Percentiles rank a stretch among this genome's conserved stretches.
These are phyloP conservation scores for Dendrolimus kikuchii DNA, from an alignment of 1,140 invertebrate genomes.

Conservation along the genomic window DNA sequence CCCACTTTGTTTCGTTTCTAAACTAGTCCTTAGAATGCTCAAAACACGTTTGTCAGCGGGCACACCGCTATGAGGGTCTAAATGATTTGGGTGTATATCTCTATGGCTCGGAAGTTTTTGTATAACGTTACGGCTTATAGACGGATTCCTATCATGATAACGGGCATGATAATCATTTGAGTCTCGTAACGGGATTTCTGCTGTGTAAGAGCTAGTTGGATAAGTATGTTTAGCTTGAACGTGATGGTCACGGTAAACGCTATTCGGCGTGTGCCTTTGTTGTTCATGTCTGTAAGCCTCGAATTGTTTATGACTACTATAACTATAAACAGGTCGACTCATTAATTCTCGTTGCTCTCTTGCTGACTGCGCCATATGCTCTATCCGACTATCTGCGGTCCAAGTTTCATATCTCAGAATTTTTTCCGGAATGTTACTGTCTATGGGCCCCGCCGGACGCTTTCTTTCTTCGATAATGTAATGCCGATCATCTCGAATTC, in stretches of 20 bases:
- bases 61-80: constrained; percentile 41
- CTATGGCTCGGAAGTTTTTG: constrained; percentile 55
- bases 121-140: constrained; percentile 62
- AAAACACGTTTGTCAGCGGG: constrained; percentile 78
- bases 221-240: constrained; percentile 38
- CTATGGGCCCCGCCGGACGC: constrained; percentile 45
- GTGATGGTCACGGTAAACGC: constrained; percentile 40
- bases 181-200: constrained; percentile 32
- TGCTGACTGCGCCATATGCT: constrained; percentile 45
- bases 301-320: constrained; percentile 56
- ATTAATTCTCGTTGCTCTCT: constrained; percentile 58
- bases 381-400: constrained; percentile 59
- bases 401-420: constrained; percentile 63
- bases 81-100: constrained; percentile 42
- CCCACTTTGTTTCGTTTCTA: constrained; percentile 77
- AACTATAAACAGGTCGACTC: constrained; percentile 58
- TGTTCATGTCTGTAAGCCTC: constrained; percentile 58
- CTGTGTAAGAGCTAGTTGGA: constrained; percentile 31
- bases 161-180: constrained; percentile 39
- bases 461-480: constrained; percentile 63
- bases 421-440: constrained; percentile 68
- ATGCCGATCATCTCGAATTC: constrained; percentile 49
- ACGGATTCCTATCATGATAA: constrained; percentile 46
- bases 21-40: constrained; percentile 78
- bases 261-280: constrained; percentile 30